Evolutionary conservation across 2,113 vertebrate species (phyloP).

Genomic region (Macquaria australasica): DNA sequence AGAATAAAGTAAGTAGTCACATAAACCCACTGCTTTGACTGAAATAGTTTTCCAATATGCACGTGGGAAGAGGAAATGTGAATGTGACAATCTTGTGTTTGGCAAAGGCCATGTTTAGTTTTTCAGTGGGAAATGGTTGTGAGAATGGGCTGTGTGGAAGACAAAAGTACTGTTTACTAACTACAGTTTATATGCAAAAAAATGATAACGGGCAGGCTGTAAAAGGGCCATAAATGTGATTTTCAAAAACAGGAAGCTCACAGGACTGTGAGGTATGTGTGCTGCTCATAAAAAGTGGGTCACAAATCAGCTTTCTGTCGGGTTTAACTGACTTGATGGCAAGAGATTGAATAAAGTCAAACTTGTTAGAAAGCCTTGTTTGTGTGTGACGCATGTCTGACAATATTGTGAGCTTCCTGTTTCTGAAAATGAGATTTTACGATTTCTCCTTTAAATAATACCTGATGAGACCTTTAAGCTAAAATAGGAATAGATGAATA

Average conservation of each 20-base stretch:
- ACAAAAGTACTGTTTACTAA: not conserved
- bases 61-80: not conserved
- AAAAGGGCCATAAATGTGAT: slow-evolving; percentile 13
- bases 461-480: not conserved
- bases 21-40: not conserved
- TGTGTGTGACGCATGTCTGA: slow-evolving; percentile 13
- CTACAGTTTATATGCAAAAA: not conserved
- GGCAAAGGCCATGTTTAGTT: not conserved
- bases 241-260: slow-evolving; percentile 3
- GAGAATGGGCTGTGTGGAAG: not conserved
- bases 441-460: not conserved
- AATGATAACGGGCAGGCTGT: not conserved
- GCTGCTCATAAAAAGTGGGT: slow-evolving; percentile 19
- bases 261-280: not conserved
- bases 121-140: not conserved
- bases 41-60: not conserved
- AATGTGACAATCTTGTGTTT: not conserved
- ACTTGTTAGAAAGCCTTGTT: slow-evolving; percentile 10
- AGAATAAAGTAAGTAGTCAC: not conserved
- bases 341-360: slow-evolving; percentile 15
- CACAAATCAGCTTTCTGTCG: slow-evolving; percentile 7
- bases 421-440: not conserved
- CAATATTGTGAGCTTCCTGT: slow-evolving; percentile 5
- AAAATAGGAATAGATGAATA: not conserved
- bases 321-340: slow-evolving; percentile 20